Conservation (phyloP, 1,140 invertebrate genomes). For the Pseudomyrmex concolor region DNA sequence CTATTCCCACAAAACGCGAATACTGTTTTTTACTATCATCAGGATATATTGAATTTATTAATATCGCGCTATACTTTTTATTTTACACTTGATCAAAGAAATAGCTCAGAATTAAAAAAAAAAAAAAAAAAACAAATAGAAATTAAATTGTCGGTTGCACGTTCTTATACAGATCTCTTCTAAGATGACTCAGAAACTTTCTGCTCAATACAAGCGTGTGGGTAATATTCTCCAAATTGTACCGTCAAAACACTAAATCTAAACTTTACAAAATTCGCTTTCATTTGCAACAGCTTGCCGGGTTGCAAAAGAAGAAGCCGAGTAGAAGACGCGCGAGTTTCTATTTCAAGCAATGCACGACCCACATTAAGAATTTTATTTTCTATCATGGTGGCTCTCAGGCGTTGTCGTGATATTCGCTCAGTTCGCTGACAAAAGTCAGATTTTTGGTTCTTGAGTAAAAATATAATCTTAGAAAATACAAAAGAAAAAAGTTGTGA, state of each 20-base stretch:
- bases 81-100: neutral
- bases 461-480: no score
- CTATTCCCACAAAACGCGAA: conserved; percentile 11
- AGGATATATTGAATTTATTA: neutral
- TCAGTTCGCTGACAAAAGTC: neutral
- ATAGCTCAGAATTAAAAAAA: neutral
- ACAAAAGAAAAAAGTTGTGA: no score
- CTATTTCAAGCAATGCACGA: conserved; percentile 76
- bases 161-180: neutral
- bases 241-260: neutral
- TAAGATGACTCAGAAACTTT: neutral
- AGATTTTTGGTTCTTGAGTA: neutral
- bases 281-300: conserved; percentile 33
- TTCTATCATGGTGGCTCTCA: conserved; percentile 58
- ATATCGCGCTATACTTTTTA: neutral
- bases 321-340: conserved; percentile 50
- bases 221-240: neutral
- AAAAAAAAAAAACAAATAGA: neutral
- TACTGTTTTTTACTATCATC: neutral
- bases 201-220: neutral
- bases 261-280: conserved; percentile 25
- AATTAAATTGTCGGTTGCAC: neutral
- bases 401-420: conserved; percentile 58
- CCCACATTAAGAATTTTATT: conserved; percentile 81
- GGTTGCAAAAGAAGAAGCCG: neutral